Percentiles rank a stretch among this genome's conserved stretches.
Conservation (phyloP, 2,888 invertebrate species). For the Galerucella pusilla region DNA sequence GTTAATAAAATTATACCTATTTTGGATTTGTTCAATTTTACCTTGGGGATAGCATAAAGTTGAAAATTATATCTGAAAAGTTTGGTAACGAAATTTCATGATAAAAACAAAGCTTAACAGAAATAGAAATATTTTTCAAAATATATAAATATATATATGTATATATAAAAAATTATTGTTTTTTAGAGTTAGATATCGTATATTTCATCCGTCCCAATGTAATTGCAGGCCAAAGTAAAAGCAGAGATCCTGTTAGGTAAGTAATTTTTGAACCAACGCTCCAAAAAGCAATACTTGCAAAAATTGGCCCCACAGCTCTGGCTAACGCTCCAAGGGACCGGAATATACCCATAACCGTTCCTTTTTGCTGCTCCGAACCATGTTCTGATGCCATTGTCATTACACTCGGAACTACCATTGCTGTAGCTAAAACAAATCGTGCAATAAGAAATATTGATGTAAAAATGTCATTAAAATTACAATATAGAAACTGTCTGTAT, state of each 20-base stretch:
- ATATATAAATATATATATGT: neutral
- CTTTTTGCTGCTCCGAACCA: conserved; percentile 85
- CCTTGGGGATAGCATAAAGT: neutral
- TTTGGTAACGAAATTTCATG: neutral
- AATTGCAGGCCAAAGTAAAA: conserved; percentile 81
- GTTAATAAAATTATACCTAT: conserved; percentile 35
- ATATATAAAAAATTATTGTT: conserved; percentile 8
- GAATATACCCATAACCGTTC: conserved; percentile 92
- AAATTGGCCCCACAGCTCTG: conserved; percentile 89
- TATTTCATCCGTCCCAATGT: conserved; percentile 57
- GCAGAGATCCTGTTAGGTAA: conserved; percentile 82
- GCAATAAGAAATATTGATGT: conserved; percentile 15
- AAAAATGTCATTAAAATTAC: too few species aligned
- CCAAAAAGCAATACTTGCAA: conserved; percentile 93
- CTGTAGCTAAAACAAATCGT: conserved; percentile 72
- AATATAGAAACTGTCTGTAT: too few species aligned
- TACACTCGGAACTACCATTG: conserved; percentile 95
- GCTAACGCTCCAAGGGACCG: conserved; percentile 95
- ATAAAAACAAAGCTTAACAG: neutral
- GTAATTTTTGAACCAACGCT: conserved; percentile 85
- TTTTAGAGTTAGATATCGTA: neutral
- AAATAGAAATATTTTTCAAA: neutral
- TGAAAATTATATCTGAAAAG: neutral
- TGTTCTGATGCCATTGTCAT: conserved; percentile 91
- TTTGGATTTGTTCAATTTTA: conserved; percentile 11